Base-by-base conservation (phyloP, 2,113 vertebrate genomes). In the Calypte anna region DNA sequence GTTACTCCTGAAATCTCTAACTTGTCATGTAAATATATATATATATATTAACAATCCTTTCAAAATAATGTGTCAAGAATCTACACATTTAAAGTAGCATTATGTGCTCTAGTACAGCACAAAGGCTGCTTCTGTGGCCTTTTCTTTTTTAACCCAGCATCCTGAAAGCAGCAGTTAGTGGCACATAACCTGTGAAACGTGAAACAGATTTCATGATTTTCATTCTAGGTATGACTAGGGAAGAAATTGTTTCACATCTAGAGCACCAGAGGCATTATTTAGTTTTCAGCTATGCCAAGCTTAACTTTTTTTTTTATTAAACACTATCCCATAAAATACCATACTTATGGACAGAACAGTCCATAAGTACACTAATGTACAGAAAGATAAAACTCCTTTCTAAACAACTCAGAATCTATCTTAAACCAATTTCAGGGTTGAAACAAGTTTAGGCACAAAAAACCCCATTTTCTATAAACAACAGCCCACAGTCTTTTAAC, bases 201-300 rank as follows among this genome's bases (percentile, higher is more conserved):
- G 74, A 93, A 94, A 85, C 50, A n/a, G 43, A 53, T 90, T 95
- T 68, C 67, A 90, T 10, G 62, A 90, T 82, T 94, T 87, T 85
- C 93, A 72, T 46, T 91, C 84, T 90, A 50, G 53, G 9, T 82
- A 57, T 89, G 78, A 91, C 66, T 75, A 50, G 70, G 20, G 24
- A 8, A 18, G 50, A 87, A 73, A 54, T n/a, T 9, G 12, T 81
- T 83, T 94, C 80, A 58, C 36, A 64, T 33, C 48, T 87, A 36
- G 36, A 57, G 28, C 44, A 86, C 12, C 30, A 31, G 31, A 78
- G 8, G 8, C 1, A 0, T 74, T 82, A 63, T 8, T 72, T 20
- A 58, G 6, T n/a, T 20, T 55, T 77, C 22, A 63, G 59, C 20
- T 57, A 3, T 7, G 12, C 22, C 51, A 40, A 16, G 7, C 14